Base-by-base conservation (phyloP, 2,113 vertebrate genomes). In the Prunella himalayana region DNA sequence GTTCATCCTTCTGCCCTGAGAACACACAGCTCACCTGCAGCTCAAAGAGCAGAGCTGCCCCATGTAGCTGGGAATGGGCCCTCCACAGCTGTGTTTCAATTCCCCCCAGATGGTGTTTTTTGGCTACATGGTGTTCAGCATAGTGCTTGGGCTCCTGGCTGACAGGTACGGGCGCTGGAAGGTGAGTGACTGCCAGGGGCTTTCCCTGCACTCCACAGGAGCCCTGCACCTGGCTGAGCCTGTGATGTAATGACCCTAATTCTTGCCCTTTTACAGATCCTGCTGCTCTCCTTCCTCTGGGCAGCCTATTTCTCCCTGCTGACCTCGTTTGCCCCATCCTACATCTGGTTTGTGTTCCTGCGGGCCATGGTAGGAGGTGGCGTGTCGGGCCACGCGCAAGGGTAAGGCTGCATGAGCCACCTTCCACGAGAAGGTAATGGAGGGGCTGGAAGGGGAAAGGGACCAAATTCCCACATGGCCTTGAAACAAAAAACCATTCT, bases 101-200 rank as follows among this genome's bases (percentile, higher is more conserved):
- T 30, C 30, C 33, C 31, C 24, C 23, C 94, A 99, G 99, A 99
- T 99, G 98, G 99, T 99, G 97, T 99, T 99, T 95, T 97, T 99
- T 31, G 99, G 99, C 75, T 99, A 99, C 97, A 99, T 99, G 99
- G 30, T 99, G 3, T 99, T 98, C 97, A 99, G 99, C n/a, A 97
- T 98, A 20, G 64, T 98, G 23, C 97, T 98, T 1, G 99, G 99
- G 69, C 98, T 99, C 68, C 50, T 99, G 35, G 99, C 99, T 0
- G 99, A 99, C 97, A 97, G 96, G 97, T 99, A 99, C 0, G 99
- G 99, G 31, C 99, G 99, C 92, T 98, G 99, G 98, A 99, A 99
- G 98, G 99, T 99, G 86, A 95, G 97, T 83, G 18, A 23, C 11
- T 0, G 3, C 22, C 0, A 0, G 7, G 7, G 11, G 7, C 37